Evolutionary conservation across 2,113 vertebrate species (phyloP), one percentile per base, ranked within the genome.

Genomic region (Xiphorhynchus elegans): DNA sequence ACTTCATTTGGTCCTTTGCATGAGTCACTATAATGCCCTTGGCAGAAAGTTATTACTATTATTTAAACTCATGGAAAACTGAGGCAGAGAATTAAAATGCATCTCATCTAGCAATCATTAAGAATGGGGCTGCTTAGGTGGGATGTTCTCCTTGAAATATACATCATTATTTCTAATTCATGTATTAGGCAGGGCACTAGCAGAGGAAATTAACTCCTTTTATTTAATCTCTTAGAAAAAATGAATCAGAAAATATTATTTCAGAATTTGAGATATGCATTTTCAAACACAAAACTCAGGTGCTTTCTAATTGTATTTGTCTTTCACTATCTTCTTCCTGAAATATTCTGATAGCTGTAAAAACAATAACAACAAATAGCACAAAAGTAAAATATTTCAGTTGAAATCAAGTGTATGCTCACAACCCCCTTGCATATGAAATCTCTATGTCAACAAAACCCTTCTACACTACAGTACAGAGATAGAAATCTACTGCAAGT

Each of bases 221-320:
- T 85, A 84, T 81, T 93, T 70, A 89, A 84, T 81, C 87, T 64
- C 68, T 87, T 85, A 64, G 88, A 95, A 95, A 87, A 96, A 95
- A 90, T 69, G 17, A 96, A 95, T 94, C 93, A 85, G 85, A 92
- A 96, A 95, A 76, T 63, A 87, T 96, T 76, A 93, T 89, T 96
- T 97, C 83, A 93, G 92, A 96, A 91, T 93, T 92, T 95, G 60
- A 91, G 75, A 85, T 74, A 74, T 46, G 6, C 6, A 90, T 86
- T 97, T 96, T 78, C 55, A 73, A 94, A 94, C 83, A 96, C 63
- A 96, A 96, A 58, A 90, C 40, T 88, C 82, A 58, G 29, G 25
- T 87, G 60, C 63, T 96, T 93, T 93, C 70, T 92, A 78, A 89
- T 46, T 94, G 82, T 83, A 94, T 96, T 97, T 96, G 63, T 80